A percentile compares a stretch with the other conserved stretches of the same genome.
These are phyloP conservation scores for Hippasteria phrygiana DNA, from an alignment of 53 echinoderm and acorn worm genomes.

Conservation along the genomic window DNA sequence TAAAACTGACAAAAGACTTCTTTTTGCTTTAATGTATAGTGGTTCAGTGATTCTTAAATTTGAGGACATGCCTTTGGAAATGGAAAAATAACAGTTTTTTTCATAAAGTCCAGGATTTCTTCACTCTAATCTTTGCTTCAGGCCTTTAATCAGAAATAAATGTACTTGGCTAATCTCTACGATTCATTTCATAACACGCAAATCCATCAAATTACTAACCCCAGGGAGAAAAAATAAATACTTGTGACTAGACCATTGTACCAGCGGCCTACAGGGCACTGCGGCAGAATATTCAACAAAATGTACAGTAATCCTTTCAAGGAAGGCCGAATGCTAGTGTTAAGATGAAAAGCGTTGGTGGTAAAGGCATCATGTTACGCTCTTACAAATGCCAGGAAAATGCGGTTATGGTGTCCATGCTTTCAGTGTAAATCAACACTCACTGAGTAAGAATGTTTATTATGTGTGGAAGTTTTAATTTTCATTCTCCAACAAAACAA, in stretches of 20 bases:
- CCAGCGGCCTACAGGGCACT: neutral
- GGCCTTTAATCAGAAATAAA: neutral
- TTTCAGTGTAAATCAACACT: conserved; percentile 12
- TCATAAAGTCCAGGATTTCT: neutral
- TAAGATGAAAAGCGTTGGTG: neutral
- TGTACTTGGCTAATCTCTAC: neutral
- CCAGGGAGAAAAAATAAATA: conserved; percentile 23
- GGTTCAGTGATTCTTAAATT: neutral
- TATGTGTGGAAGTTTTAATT: conserved; percentile 13
- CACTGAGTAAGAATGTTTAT: conserved; percentile 4
- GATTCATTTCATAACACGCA: conserved; percentile 44
- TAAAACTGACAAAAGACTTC: too few relatives aligned
- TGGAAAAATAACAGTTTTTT: neutral
- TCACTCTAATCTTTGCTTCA: neutral
- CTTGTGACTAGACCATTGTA: neutral
- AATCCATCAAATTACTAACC: neutral
- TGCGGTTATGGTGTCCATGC: neutral
- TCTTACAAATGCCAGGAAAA: neutral
- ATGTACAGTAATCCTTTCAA: neutral
- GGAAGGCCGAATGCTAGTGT: neutral
- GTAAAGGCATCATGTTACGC: neutral
- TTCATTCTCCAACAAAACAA: neutral
- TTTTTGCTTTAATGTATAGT: too few relatives aligned
- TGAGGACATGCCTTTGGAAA: too few relatives aligned
- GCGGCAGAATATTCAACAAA: neutral